Evolutionary conservation across 2,113 vertebrate species (phyloP), one percentile per base, ranked within the genome.

Genomic region (Greenwoodochromis staneri): DNA sequence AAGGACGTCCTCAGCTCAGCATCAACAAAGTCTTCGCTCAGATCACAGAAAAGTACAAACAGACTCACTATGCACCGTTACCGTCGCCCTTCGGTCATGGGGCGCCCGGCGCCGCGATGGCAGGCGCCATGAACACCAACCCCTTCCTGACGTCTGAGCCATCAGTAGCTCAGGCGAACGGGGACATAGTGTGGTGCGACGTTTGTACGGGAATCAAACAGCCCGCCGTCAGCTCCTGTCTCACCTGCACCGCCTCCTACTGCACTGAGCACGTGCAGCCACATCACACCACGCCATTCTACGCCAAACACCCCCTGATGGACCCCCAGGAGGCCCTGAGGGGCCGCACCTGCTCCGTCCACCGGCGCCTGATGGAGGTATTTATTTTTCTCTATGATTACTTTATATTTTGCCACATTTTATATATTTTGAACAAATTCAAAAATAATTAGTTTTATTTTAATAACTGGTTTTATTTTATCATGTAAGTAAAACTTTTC

Each of bases 221-320:
- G 83, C 90, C 69, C 0, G 97, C 97, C 1, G 78, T 95, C 80
- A 95, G 96, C 85, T 96, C 96, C 63, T 97, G 97, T 38, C 94
- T 97, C 61, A 97, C 96, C 40, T 97, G 97, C 88, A 96, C 95
- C 1, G 96, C 96, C 12, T 95, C 97, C 0, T 97, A 97, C 95
- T 97, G 97, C 83, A 21, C 80, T 4, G 86, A 80, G 21, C 97
- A 97, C 3, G 59, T 96, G 24, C 57, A 21, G 85, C 96, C 96
- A 0, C 97, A 97, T 83, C 90, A 40, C 5, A 80, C 42, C 36
- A 73, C 86, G 0, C 2, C 91, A 0, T 96, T 96, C 92, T 97
- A 97, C 54, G 27, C 93, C 73, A 91, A 92, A 21, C 97, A 97
- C 91, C 90, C 85, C 0, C 95, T 97, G 27, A 90, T 96, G 92